Conservation (phyloP, 2,113 vertebrate species). For the Thomomys bottae region DNA sequence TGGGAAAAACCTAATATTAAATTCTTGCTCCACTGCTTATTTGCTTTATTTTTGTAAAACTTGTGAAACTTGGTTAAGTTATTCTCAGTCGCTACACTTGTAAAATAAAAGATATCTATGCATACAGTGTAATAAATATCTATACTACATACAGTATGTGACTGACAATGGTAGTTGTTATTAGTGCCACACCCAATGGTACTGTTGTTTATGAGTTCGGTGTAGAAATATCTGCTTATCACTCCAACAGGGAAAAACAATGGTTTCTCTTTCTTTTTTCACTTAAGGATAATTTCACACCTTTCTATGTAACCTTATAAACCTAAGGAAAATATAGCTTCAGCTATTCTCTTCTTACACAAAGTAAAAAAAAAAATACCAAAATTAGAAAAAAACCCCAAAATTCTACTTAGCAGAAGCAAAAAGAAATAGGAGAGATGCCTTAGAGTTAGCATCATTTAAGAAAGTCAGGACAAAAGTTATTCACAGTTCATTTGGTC, state of each 20-base stretch:
- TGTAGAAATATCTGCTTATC: constrained; percentile 19
- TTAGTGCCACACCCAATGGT: not conserved
- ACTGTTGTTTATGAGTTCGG: not conserved
- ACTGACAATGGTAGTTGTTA: not conserved
- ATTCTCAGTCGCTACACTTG: not conserved
- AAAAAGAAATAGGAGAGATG: not conserved
- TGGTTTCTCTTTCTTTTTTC: not conserved
- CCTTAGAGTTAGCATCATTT: not conserved
- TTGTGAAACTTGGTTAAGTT: not conserved
- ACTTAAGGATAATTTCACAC: constrained; percentile 9
- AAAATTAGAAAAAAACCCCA: too few relatives aligned
- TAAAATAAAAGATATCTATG: constrained; percentile 3
- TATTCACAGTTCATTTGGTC: not conserved
- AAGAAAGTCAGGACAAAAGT: not conserved
- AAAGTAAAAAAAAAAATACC: not conserved
- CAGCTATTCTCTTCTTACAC: not conserved
- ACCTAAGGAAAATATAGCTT: not conserved
- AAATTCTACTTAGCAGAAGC: not conserved
- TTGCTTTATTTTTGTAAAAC: not conserved
- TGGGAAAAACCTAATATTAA: not conserved
- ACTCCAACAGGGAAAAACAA: not conserved
- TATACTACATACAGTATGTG: too few relatives aligned
- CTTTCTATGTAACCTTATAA: constrained; percentile 32
- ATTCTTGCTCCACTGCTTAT: not conserved
- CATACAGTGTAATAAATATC: too few relatives aligned